phyloP scores from a whole-genome alignment of 1,140 invertebrate genomes.

The Copidosoma floridanum region DNA sequence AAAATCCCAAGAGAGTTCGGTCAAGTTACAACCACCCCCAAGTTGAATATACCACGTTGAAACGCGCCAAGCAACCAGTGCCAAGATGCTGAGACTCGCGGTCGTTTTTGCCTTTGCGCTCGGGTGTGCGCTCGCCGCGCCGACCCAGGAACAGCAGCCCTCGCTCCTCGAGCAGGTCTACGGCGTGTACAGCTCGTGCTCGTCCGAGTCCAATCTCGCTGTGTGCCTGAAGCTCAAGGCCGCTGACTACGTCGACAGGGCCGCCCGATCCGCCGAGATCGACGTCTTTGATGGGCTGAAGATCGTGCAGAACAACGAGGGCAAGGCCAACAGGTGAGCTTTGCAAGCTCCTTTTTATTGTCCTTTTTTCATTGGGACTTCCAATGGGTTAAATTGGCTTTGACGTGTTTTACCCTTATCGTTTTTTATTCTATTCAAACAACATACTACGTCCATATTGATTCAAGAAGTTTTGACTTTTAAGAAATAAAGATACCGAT shows the following conservation, averaged over 20 bases:
- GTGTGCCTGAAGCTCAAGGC: slow-evolving; percentile 69
- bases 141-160: slow-evolving; percentile 45
- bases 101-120: slow-evolving; percentile 57
- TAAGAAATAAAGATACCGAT: too few species aligned
- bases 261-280: slow-evolving; percentile 53
- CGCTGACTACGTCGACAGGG: slow-evolving; percentile 48
- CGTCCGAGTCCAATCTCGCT: slow-evolving; percentile 67
- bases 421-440: too few species aligned
- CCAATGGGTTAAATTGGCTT: too few species aligned
- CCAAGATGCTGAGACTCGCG: slow-evolving; percentile 61
- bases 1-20: too few species aligned
- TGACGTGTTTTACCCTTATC: too few species aligned
- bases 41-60: too few species aligned
- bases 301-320: slow-evolving; percentile 65
- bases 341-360: too few species aligned
- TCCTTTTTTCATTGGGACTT: too few species aligned
- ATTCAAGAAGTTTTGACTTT: too few species aligned
- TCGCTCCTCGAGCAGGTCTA: slow-evolving; percentile 54
- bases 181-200: slow-evolving; percentile 60
- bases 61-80: neutral
- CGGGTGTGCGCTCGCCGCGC: slow-evolving; percentile 53
- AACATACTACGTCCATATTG: too few species aligned
- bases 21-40: too few species aligned
- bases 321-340: slow-evolving; percentile 46
- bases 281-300: slow-evolving; percentile 67